These are phyloP conservation scores for Drusus annulatus DNA, from an alignment of 1,140 invertebrate genomes.

Conservation along the genomic window DNA sequence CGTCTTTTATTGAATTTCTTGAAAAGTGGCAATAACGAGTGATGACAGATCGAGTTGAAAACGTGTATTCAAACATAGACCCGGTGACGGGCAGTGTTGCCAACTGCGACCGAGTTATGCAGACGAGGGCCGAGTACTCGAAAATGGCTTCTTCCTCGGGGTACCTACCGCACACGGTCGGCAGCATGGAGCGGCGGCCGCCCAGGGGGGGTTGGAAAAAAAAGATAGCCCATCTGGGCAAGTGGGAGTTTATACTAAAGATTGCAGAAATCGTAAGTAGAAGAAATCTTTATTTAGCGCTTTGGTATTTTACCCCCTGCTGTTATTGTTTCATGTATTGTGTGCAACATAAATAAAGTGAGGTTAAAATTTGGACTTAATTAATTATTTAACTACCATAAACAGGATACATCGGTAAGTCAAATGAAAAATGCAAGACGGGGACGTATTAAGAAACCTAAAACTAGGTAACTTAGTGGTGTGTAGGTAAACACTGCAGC, in stretches of 20 bases:
- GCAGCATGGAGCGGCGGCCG: not conserved
- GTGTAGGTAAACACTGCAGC: too few species aligned
- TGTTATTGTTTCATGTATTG: too few species aligned
- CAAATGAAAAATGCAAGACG: too few species aligned
- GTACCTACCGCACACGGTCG: not conserved
- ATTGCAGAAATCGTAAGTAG: constrained; percentile 27
- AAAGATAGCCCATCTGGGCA: not conserved
- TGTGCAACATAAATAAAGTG: too few species aligned
- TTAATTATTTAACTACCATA: too few species aligned
- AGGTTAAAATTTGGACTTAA: too few species aligned
- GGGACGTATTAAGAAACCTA: too few species aligned
- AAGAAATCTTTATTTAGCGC: too few species aligned
- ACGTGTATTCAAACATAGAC: constrained; percentile 38
- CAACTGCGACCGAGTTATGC: constrained; percentile 6
- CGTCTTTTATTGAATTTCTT: too few species aligned
- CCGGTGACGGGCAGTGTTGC: constrained; percentile 12
- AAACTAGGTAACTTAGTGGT: too few species aligned
- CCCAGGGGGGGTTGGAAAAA: not conserved
- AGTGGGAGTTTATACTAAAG: constrained; percentile 6
- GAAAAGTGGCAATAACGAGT: not conserved
- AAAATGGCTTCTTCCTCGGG: constrained; percentile 7
- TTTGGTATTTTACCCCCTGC: too few species aligned
- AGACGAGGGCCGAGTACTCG: constrained; percentile 1
- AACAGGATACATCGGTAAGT: too few species aligned
- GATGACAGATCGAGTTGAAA: constrained; percentile 17